Evolutionary conservation across 2,888 invertebrate genomes (phyloP).

Genomic region (Listrodromus nycthemerus): DNA sequence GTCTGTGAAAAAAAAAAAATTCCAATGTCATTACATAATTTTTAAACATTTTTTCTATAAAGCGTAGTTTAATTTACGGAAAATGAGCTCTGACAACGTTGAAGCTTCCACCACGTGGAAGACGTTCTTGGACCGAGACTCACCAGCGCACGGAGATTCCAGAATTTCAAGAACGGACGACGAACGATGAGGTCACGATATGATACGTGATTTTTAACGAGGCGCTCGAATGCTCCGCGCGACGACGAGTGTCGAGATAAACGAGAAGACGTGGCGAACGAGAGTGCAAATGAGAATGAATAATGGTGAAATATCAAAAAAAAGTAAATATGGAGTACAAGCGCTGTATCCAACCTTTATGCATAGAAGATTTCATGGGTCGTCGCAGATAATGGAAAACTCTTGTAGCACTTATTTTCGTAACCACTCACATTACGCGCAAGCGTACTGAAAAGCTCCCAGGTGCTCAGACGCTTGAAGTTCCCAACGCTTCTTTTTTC

Average conservation of each 20-base stretch:
- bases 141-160: not conserved
- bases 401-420: slow-evolving; percentile 72
- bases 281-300: slow-evolving; percentile 7
- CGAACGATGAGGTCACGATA: not conserved
- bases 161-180: not conserved
- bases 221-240: slow-evolving; percentile 58
- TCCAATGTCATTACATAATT: no score
- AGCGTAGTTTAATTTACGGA: no score
- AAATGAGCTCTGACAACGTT: no score
- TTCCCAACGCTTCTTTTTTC: not conserved
- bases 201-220: slow-evolving; percentile 69
- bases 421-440: slow-evolving; percentile 50
- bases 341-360: slow-evolving; percentile 39
- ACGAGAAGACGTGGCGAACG: not conserved
- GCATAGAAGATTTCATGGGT: slow-evolving; percentile 29
- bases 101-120: not conserved
- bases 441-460: slow-evolving; percentile 54
- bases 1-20: no score
- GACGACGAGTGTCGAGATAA: not conserved
- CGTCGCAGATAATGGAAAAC: slow-evolving; percentile 73
- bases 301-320: slow-evolving; percentile 3
- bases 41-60: no score
- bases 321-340: not conserved
- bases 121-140: not conserved
- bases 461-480: slow-evolving; percentile 21